These are phyloP conservation scores for Trichonephila inaurata DNA, from an alignment of 1,140 invertebrate species.

Conservation along the genomic window DNA sequence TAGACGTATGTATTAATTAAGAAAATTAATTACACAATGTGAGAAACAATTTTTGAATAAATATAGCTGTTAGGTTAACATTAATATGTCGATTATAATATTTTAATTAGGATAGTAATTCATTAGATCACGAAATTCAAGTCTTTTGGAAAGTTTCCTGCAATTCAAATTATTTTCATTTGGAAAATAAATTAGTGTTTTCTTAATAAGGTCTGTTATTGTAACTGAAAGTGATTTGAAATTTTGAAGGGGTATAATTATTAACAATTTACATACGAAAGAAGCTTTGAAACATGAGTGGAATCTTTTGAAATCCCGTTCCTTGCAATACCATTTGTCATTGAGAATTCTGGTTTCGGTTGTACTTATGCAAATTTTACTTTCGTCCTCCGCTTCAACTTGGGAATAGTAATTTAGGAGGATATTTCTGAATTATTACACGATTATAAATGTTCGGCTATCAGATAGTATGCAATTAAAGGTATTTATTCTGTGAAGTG, in stretches of 20 bases:
- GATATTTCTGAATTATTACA: constrained; percentile 16
- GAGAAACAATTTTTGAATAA: too few species aligned
- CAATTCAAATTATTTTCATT: too few species aligned
- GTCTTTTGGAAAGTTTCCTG: too few species aligned
- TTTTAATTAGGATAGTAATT: too few species aligned
- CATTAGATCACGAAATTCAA: too few species aligned
- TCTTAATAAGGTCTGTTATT: not conserved
- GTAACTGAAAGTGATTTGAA: not conserved
- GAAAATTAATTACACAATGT: too few species aligned
- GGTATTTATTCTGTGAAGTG: not conserved
- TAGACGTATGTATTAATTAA: too few species aligned
- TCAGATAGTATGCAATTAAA: not conserved
- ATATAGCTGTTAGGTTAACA: too few species aligned
- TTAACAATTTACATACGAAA: not conserved
- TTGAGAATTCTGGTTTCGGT: not conserved
- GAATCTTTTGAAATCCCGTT: not conserved
- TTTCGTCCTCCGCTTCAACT: not conserved
- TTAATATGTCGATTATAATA: too few species aligned
- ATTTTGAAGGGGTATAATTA: constrained; percentile 1
- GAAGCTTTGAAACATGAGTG: not conserved
- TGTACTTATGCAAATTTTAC: not conserved
- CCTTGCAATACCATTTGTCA: not conserved
- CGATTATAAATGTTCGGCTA: constrained; percentile 25
- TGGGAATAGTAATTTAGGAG: not conserved
- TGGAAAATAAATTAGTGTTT: not conserved